Evolutionary conservation across 2,113 vertebrate genomes (phyloP).

Genomic region (Arvicanthis niloticus): DNA sequence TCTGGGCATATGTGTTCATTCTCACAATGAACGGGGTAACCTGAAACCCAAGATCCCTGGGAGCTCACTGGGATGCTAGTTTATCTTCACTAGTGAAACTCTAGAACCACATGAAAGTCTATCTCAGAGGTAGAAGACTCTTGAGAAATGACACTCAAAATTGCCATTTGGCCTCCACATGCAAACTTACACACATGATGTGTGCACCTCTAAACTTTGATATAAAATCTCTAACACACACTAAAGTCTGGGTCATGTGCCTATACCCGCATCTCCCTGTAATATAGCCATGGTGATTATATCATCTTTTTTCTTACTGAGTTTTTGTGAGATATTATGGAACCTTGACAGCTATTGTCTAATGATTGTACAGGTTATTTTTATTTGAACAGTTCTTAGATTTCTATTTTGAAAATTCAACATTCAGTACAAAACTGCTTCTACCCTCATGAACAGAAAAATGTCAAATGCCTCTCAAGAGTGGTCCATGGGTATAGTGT

Average conservation of each 20-base stretch:
- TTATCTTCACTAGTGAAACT: background rate
- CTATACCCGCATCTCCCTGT: background rate
- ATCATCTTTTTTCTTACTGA: background rate
- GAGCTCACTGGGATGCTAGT: background rate
- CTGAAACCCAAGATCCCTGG: background rate
- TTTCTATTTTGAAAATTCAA: background rate
- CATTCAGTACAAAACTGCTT: background rate
- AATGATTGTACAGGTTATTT: background rate
- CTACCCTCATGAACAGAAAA: background rate
- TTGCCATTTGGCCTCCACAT: background rate
- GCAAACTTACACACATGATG: background rate
- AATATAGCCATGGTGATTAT: background rate
- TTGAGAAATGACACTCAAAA: background rate
- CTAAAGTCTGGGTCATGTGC: background rate
- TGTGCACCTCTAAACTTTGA: background rate
- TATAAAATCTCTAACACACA: background rate
- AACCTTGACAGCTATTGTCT: background rate
- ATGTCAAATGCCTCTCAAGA: background rate
- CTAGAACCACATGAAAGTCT: no score
- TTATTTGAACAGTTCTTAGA: background rate
- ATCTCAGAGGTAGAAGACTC: background rate
- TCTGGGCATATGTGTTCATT: background rate
- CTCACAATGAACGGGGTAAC: background rate
- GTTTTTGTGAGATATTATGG: background rate
- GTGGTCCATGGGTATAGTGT: background rate